Evolutionary conservation across 2,888 invertebrate species (phyloP).

Genomic region (Dysmachus trigonus): DNA sequence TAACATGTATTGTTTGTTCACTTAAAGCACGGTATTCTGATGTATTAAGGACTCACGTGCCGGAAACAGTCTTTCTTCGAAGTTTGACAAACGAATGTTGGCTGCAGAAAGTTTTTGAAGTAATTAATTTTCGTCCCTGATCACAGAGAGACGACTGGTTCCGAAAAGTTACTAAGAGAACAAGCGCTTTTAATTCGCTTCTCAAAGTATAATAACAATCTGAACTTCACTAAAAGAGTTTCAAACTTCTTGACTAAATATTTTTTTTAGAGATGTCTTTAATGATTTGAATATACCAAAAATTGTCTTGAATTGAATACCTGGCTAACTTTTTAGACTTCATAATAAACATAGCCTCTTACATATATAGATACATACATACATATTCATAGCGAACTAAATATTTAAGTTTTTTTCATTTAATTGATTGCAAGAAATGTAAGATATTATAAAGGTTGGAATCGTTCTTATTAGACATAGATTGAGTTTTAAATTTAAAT

Average conservation of each 20-base stretch:
- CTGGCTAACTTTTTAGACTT: too few species aligned
- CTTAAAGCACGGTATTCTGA: neutral
- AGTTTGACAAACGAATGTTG: neutral
- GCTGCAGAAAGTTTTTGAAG: neutral
- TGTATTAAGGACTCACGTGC: neutral
- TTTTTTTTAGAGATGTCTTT: neutral
- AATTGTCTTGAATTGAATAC: too few species aligned
- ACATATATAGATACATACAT: too few species aligned
- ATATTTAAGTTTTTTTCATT: too few species aligned
- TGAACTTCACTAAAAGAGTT: neutral
- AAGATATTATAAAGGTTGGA: too few species aligned
- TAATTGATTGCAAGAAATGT: too few species aligned
- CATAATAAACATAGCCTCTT: too few species aligned
- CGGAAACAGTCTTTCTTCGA: neutral
- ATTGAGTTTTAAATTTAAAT: too few species aligned
- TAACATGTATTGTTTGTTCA: neutral
- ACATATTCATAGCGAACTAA: too few species aligned
- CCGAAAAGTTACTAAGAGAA: neutral
- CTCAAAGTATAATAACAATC: neutral
- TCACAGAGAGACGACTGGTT: neutral
- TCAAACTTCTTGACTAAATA: neutral
- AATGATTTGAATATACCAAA: too few species aligned
- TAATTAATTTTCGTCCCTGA: neutral
- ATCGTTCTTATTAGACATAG: too few species aligned
- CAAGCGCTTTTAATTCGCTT: neutral